Evolutionary conservation across 2,888 invertebrate species (phyloP).

Genomic region (Aricia artaxerxes): DNA sequence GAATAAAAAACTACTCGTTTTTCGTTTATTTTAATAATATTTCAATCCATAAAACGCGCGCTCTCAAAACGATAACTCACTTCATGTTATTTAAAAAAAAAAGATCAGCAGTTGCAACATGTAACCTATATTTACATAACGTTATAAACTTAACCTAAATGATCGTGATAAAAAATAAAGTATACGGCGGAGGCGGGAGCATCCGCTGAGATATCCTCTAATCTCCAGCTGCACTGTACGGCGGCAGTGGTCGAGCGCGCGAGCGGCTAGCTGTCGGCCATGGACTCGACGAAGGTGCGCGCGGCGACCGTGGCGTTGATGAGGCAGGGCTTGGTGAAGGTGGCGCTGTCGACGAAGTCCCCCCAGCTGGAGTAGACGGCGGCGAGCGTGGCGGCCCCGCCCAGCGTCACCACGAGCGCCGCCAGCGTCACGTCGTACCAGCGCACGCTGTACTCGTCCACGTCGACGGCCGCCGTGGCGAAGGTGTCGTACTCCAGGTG

Average conservation of each 20-base stretch:
- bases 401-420: conserved; percentile 81
- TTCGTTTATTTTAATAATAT: background rate
- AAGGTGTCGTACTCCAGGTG: conserved; percentile 62
- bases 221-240: background rate
- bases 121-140: background rate
- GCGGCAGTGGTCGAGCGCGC: background rate
- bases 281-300: conserved; percentile 53
- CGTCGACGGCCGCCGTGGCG: conserved; percentile 42
- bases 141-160: background rate
- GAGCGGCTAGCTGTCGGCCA: conserved; percentile 34
- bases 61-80: background rate
- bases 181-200: background rate
- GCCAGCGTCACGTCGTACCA: conserved; percentile 78
- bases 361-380: conserved; percentile 87
- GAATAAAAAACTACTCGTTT: background rate
- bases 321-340: conserved; percentile 87
- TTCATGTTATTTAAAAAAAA: background rate
- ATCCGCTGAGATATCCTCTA: background rate
- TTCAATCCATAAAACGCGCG: background rate
- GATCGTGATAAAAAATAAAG: background rate
- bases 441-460: conserved; percentile 54
- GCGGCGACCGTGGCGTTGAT: conserved; percentile 81
- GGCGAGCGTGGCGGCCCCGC: conserved; percentile 82
- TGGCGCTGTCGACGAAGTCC: conserved; percentile 82
- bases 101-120: background rate